Evolutionary conservation across 2,113 vertebrate species (phyloP).

Genomic region (Urocolius indicus): DNA sequence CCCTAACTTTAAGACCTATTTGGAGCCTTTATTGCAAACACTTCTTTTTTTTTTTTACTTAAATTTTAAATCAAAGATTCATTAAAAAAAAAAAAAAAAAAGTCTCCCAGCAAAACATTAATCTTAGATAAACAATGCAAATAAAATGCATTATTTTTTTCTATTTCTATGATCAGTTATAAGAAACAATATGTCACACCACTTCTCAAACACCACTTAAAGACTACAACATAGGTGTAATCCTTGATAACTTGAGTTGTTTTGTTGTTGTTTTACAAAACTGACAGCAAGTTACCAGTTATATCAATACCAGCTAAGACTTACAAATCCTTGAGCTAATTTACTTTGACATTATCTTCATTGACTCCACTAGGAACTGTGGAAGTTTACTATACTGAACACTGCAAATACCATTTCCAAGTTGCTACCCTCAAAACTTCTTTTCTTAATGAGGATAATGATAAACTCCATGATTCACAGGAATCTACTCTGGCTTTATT

Average conservation of each 20-base stretch:
- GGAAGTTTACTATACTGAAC: background rate
- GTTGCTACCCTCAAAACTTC: background rate
- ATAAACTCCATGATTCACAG: background rate
- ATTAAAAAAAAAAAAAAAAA: background rate
- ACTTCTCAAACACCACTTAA: background rate
- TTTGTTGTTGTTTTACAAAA: background rate
- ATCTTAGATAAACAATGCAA: background rate
- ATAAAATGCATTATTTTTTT: background rate
- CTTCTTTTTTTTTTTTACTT: background rate
- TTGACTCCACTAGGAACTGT: background rate
- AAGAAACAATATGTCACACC: background rate
- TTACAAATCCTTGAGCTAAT: background rate
- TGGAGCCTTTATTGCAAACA: background rate
- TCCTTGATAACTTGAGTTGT: background rate
- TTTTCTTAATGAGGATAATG: background rate
- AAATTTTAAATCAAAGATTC: background rate
- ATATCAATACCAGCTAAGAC: background rate
- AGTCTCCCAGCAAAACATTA: background rate
- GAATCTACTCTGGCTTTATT: background rate
- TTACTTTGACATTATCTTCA: background rate
- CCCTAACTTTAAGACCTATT: background rate
- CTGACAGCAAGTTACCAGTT: background rate
- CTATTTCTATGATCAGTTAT: background rate
- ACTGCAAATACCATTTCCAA: background rate
- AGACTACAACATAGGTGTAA: background rate